Conservation (phyloP, 2,888 invertebrate species). For the Metellina segmentata region DNA sequence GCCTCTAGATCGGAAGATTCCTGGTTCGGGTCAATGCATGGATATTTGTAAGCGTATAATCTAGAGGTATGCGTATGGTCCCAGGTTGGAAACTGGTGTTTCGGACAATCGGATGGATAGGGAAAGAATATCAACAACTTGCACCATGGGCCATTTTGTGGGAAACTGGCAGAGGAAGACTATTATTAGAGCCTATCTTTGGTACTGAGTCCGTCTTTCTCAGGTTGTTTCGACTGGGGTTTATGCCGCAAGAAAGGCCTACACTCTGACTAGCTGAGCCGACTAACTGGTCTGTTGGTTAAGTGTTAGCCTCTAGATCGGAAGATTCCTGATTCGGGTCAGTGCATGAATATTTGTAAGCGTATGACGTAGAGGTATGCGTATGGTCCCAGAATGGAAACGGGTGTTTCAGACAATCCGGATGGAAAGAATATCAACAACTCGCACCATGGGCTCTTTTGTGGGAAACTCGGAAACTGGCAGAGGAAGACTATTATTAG, state of each 20-base stretch:
- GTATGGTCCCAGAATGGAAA: background rate
- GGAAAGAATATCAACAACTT: background rate
- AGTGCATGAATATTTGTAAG: too few relatives aligned
- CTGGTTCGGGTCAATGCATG: too few relatives aligned
- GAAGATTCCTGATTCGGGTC: too few relatives aligned
- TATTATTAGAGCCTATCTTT: background rate
- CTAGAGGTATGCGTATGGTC: background rate
- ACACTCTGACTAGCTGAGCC: too few relatives aligned
- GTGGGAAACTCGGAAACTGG: background rate
- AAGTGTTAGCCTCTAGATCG: too few relatives aligned
- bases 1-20: too few relatives aligned
- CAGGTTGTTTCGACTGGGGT: too few relatives aligned
- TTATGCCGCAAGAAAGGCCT: too few relatives aligned
- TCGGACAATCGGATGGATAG: background rate
- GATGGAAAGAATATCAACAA: background rate
- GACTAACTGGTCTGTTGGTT: too few relatives aligned
- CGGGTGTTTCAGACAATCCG: background rate
- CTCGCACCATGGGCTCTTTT: background rate
- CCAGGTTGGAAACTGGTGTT: background rate
- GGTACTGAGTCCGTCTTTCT: too few relatives aligned
- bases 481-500: background rate
- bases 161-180: background rate
- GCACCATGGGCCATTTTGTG: background rate
- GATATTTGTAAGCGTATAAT: too few relatives aligned
- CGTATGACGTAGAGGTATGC: background rate